Percentiles rank a stretch among this genome's conserved stretches.
Evolutionary conservation across 2,797 vertebrate species (phyloP).

Genomic region (Sebastes paucispinis): DNA sequence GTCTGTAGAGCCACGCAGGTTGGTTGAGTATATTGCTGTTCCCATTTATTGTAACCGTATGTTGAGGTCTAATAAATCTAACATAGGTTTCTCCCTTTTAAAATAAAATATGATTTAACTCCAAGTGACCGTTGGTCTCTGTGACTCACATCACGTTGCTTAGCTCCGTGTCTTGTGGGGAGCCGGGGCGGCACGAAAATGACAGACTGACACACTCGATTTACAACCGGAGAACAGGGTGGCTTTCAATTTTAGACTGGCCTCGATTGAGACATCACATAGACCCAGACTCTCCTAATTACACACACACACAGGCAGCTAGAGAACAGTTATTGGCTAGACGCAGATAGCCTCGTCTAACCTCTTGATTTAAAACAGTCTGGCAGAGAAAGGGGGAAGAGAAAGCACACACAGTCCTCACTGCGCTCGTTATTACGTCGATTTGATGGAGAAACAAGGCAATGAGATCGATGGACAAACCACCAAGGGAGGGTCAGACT

Average conservation of each 20-base stretch:
- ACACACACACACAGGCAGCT: slow-evolving; percentile 38
- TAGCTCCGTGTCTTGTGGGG: slow-evolving; percentile 20
- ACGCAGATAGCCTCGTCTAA: slow-evolving; percentile 53
- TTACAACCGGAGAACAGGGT: slow-evolving; percentile 52
- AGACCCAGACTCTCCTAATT: slow-evolving; percentile 68
- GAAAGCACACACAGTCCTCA: slow-evolving; percentile 18
- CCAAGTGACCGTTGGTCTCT: slow-evolving; percentile 37
- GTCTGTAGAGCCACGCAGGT: neutral
- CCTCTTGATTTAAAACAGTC: slow-evolving; percentile 65
- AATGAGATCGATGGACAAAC: slow-evolving; percentile 47
- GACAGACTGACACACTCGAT: slow-evolving; percentile 57
- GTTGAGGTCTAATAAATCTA: neutral
- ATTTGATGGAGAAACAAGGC: slow-evolving; percentile 56
- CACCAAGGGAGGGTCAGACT: slow-evolving; percentile 3
- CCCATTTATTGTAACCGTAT: neutral
- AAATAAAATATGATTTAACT: slow-evolving; percentile 33
- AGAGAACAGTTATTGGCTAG: slow-evolving; percentile 57
- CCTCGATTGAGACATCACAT: slow-evolving; percentile 62
- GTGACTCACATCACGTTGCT: slow-evolving; percentile 48
- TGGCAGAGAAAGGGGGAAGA: slow-evolving; percentile 20
- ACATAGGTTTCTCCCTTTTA: slow-evolving; percentile 14
- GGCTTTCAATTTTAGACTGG: slow-evolving; percentile 66
- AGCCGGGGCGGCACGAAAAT: slow-evolving; percentile 52
- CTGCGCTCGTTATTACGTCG: slow-evolving; percentile 53
- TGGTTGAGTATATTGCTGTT: neutral